Conservation (phyloP, 2,113 vertebrate genomes). For the Chaenocephalus aceratus region DNA sequence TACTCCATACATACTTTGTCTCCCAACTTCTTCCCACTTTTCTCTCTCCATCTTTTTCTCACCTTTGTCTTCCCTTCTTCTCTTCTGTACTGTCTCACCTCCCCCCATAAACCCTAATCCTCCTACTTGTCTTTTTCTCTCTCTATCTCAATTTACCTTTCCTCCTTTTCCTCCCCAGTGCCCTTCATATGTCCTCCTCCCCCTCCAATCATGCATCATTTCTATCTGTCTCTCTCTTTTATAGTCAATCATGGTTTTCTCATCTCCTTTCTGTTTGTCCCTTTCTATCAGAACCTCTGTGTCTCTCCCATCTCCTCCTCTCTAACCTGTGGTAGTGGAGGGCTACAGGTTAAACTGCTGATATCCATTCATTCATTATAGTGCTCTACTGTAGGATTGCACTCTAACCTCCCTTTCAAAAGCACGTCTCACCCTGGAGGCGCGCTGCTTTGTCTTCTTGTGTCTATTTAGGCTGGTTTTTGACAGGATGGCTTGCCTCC, state of each 20-base stretch:
- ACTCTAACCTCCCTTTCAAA: constrained; percentile 62
- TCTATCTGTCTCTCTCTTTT: constrained; percentile 3
- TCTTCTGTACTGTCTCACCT: not conserved
- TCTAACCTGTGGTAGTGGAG: constrained; percentile 31
- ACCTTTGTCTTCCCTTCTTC: not conserved
- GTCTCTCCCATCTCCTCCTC: not conserved
- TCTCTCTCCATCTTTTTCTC: not conserved
- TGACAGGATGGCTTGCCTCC: constrained; percentile 65
- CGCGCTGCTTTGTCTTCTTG: constrained; percentile 59
- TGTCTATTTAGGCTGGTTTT: constrained; percentile 69
- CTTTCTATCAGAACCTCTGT: constrained; percentile 8
- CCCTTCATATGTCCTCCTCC: not conserved
- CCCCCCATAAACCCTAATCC: not conserved
- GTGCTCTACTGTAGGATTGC: constrained; percentile 33
- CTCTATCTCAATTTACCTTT: not conserved
- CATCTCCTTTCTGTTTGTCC: not conserved
- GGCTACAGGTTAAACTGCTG: constrained; percentile 51
- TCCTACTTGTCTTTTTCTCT: not conserved
- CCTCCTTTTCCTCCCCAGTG: not conserved
- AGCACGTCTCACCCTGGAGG: constrained; percentile 52
- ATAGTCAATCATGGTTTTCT: not conserved
- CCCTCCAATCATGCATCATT: not conserved
- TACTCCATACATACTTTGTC: not conserved
- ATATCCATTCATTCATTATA: constrained; percentile 51
- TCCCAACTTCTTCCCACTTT: not conserved